Evolutionary conservation across 2,113 vertebrate genomes (phyloP).

Genomic region (Scartelaos histophorus): DNA sequence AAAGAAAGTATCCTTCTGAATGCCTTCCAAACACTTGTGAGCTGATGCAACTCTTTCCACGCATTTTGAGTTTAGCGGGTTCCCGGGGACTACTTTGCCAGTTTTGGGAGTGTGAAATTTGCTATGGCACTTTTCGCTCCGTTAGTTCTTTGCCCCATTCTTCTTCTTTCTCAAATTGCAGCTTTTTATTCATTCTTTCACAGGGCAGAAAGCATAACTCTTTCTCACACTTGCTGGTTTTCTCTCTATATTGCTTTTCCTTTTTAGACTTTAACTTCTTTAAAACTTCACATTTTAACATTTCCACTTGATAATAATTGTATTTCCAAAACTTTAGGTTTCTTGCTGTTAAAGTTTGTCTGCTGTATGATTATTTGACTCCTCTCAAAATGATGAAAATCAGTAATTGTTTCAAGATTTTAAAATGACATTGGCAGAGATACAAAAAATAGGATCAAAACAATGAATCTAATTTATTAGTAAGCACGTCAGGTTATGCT

Average conservation of each 20-base stretch:
- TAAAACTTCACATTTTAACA: constrained; percentile 3
- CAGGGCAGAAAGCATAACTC: constrained; percentile 9
- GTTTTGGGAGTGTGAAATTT: constrained; percentile 50
- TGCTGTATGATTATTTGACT: too few relatives aligned
- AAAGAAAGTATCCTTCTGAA: constrained; percentile 44
- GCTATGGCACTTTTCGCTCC: constrained; percentile 28
- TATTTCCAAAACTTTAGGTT: neutral
- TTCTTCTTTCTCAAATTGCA: constrained; percentile 2
- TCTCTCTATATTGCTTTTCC: neutral
- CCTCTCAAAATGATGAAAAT: too few relatives aligned
- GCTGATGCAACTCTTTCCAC: constrained; percentile 68
- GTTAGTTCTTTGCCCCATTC: neutral
- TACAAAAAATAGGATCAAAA: too few relatives aligned
- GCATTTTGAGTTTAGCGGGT: constrained; percentile 45
- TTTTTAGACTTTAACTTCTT: constrained; percentile 4
- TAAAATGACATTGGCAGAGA: too few relatives aligned
- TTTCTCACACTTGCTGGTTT: neutral
- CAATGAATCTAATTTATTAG: too few relatives aligned
- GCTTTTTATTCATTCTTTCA: constrained; percentile 20
- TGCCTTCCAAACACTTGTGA: constrained; percentile 48
- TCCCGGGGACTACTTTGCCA: constrained; percentile 32
- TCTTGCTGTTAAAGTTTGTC: neutral
- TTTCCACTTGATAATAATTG: constrained; percentile 12
- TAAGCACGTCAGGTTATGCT: too few relatives aligned
- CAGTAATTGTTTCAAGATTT: neutral